Evolutionary conservation across 2,113 vertebrate species (phyloP), one percentile per base, ranked within the genome.

Genomic region (Labrus mixtus): DNA sequence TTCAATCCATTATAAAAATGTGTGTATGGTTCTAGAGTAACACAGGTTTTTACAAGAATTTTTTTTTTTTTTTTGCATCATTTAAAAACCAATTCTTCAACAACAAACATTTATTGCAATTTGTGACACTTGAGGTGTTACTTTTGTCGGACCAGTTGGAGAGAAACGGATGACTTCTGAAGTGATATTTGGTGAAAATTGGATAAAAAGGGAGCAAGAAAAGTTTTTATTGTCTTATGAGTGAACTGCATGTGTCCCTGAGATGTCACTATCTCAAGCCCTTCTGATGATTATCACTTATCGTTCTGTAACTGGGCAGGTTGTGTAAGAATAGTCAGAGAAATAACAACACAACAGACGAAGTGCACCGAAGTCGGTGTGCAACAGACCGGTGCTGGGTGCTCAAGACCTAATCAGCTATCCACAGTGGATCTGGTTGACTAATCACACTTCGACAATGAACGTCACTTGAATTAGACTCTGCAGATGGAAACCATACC

Each of bases 401-500:
- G 39, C 29, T 46, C 20, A 12, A 54, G 25, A 61, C 16, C 33
- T 62, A 60, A 74, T 73, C 55, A 16, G 20, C 73, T 36, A 43
- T 71, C 68, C 71, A 65, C 75, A 62, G 61, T 19, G 67, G 62
- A 69, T 75, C 4, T 46, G 29, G 41, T 72, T 39, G 61, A 73
- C 65, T 77, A 76, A 79, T 81, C 76, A n/a, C 54, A 54, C 57
- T 65, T 33, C 65, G 68, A 72, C 53, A 65, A 22, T 13, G 19
- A 37, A 3, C 62, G 22, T 76, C 70, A 80, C 67, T 50, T 64
- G 68, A 88, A 78, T 75, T 43, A 78, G 39, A 71, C 9, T 15
- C 68, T 54, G 77, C 79, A 85, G 77, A 88, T 85, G 67, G 75
- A 82, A 83, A 76, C 66, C 70, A 45, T 79, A 87, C 81, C 83